phyloP scores from a whole-genome alignment of 2,113 vertebrate genomes.

The Condylura cristata region DNA sequence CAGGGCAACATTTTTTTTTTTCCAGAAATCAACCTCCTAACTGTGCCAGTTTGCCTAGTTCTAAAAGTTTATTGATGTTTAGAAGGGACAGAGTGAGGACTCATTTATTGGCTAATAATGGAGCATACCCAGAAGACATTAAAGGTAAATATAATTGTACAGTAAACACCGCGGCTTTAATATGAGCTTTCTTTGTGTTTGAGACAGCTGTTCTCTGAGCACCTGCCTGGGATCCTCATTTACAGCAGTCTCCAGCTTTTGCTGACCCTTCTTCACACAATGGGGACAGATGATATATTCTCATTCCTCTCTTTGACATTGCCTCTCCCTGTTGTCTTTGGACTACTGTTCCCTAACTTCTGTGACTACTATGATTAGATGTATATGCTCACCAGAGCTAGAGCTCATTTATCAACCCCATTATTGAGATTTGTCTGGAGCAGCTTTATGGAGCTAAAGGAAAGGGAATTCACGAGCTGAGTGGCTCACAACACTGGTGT shows the following conservation, averaged over 20 bases:
- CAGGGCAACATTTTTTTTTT: slow-evolving; percentile 28
- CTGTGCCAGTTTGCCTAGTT: neutral
- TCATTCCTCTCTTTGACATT: neutral
- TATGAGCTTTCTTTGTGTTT: slow-evolving; percentile 51
- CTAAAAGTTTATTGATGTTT: neutral
- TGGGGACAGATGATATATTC: neutral
- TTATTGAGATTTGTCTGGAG: neutral
- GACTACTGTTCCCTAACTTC: neutral
- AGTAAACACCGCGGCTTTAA: slow-evolving; percentile 76
- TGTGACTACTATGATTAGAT: neutral
- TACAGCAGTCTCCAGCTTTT: slow-evolving; percentile 48
- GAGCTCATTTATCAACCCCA: neutral
- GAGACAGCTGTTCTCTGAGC: slow-evolving; percentile 79
- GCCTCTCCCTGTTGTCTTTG: neutral
- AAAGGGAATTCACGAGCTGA: neutral
- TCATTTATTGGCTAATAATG: slow-evolving; percentile 40
- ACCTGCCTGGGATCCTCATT: slow-evolving; percentile 69
- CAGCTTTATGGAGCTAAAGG: neutral
- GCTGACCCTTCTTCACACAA: neutral
- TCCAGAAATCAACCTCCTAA: neutral
- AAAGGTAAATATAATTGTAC: slow-evolving; percentile 76
- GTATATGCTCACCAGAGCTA: neutral
- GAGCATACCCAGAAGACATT: slow-evolving; percentile 62
- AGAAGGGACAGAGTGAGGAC: neutral
- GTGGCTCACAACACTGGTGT: neutral